A percentile compares a stretch with the other conserved stretches of the same genome.
Evolutionary conservation across 2,888 invertebrate species (phyloP).

Genomic region (Epirrhoe alternata): DNA sequence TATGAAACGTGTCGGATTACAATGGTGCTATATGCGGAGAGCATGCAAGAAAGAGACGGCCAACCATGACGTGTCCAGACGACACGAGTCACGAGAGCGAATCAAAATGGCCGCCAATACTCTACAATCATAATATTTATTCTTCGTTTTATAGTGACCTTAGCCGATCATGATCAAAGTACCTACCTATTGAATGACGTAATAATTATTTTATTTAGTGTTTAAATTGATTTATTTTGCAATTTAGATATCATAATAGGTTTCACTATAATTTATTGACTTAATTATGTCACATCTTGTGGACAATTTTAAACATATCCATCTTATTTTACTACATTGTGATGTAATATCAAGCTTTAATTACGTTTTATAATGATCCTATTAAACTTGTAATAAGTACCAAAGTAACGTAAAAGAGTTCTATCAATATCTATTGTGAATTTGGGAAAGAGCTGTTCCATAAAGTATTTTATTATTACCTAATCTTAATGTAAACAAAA

Average conservation of each 20-base stretch:
- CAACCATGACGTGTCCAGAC: constrained; percentile 80
- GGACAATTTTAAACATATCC: constrained; percentile 61
- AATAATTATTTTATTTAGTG: constrained; percentile 34
- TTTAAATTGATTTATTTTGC: constrained; percentile 45
- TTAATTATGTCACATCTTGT: constrained; percentile 11
- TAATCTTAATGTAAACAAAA: constrained; percentile 8
- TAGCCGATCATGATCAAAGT: constrained; percentile 83
- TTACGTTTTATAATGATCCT: constrained; percentile 44
- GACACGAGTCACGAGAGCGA: constrained; percentile 82
- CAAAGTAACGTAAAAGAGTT: constrained; percentile 16
- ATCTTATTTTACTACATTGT: constrained; percentile 45
- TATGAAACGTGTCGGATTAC: constrained; percentile 84
- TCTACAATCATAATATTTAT: constrained; percentile 85
- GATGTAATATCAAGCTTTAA: constrained; percentile 52
- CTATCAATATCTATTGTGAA: constrained; percentile 1
- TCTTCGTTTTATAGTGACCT: constrained; percentile 82
- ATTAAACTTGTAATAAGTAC: constrained; percentile 8
- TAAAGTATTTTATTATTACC: constrained; percentile 17
- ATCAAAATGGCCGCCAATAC: constrained; percentile 83
- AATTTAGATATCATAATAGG: background rate
- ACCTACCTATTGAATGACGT: constrained; percentile 76
- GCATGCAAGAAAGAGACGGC: constrained; percentile 79
- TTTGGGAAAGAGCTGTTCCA: constrained; percentile 19
- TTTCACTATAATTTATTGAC: constrained; percentile 33
- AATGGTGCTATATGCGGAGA: constrained; percentile 85